Percentiles rank a stretch among this genome's conserved stretches.
Conservation (phyloP, 2,888 invertebrate genomes). For the Octodonta nipae region DNA sequence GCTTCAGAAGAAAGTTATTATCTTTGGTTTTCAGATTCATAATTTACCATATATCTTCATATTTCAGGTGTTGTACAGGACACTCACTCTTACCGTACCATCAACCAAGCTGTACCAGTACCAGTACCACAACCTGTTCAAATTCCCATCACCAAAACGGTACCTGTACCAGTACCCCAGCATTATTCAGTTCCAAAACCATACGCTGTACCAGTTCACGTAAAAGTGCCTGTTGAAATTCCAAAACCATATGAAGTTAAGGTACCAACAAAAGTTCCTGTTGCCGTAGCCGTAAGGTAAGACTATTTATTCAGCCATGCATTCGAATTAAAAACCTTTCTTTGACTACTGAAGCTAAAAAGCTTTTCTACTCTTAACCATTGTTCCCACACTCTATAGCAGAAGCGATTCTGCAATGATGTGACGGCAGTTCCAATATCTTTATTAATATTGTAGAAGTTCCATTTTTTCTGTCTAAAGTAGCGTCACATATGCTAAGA, state of each 20-base stretch:
- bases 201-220: constrained; percentile 18
- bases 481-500: too few species aligned
- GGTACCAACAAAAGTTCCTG: constrained; percentile 21
- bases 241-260: constrained; percentile 21
- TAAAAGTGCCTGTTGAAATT: constrained; percentile 22
- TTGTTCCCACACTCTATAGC: too few species aligned
- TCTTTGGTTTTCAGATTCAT: too few species aligned
- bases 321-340: too few species aligned
- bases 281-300: constrained; percentile 10
- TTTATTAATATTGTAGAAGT: too few species aligned
- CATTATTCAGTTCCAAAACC: constrained; percentile 19
- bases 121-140: not conserved
- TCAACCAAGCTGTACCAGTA: not conserved
- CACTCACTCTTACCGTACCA: not conserved
- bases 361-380: too few species aligned
- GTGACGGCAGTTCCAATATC: too few species aligned
- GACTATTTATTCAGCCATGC: not conserved
- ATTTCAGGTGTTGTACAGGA: not conserved
- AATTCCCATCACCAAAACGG: not conserved
- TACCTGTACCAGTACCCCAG: constrained; percentile 15
- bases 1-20: too few species aligned
- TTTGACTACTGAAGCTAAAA: too few species aligned
- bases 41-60: too few species aligned
- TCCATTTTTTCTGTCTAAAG: too few species aligned
- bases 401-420: too few species aligned